These are phyloP conservation scores for Sterna hirundo DNA, from an alignment of 2,113 vertebrate genomes.

Conservation along the genomic window DNA sequence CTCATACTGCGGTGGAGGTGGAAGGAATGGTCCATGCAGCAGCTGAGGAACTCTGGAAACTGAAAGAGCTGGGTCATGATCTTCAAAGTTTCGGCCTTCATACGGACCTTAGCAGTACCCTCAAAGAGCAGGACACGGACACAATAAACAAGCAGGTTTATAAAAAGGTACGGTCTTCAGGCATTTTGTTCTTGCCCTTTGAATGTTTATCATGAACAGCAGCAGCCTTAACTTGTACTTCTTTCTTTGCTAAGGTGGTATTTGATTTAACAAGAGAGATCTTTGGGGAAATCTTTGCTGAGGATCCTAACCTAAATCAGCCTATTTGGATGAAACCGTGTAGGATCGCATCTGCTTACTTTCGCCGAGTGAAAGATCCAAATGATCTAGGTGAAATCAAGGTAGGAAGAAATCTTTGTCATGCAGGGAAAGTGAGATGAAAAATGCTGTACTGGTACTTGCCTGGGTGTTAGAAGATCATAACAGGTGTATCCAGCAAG, in stretches of 20 bases:
- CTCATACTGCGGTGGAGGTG: slow-evolving; percentile 84
- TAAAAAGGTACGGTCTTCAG: slow-evolving; percentile 79
- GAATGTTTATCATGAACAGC: background rate
- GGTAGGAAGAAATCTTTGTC: slow-evolving; percentile 70
- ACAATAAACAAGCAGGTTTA: slow-evolving; percentile 84
- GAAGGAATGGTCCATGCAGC: slow-evolving; percentile 86
- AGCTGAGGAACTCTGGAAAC: slow-evolving; percentile 88
- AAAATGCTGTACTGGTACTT: background rate
- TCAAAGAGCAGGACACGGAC: slow-evolving; percentile 76
- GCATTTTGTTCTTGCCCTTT: background rate
- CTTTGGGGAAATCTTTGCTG: slow-evolving; percentile 90
- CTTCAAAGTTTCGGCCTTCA: slow-evolving; percentile 70
- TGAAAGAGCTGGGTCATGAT: slow-evolving; percentile 78
- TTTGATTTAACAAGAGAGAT: slow-evolving; percentile 95
- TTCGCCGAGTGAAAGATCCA: slow-evolving; percentile 83
- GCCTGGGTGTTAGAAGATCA: background rate
- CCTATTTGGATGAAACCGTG: slow-evolving; percentile 91
- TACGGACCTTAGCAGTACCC: slow-evolving; percentile 63
- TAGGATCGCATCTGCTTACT: slow-evolving; percentile 80
- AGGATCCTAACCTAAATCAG: slow-evolving; percentile 88
- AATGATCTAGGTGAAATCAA: slow-evolving; percentile 85
- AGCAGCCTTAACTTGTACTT: background rate
- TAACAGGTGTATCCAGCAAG: background rate
- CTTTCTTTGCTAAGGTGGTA: slow-evolving; percentile 80
- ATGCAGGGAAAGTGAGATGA: background rate